Evolutionary conservation across 2,888 invertebrate species (phyloP).

Genomic region (Oxytorus armatus): DNA sequence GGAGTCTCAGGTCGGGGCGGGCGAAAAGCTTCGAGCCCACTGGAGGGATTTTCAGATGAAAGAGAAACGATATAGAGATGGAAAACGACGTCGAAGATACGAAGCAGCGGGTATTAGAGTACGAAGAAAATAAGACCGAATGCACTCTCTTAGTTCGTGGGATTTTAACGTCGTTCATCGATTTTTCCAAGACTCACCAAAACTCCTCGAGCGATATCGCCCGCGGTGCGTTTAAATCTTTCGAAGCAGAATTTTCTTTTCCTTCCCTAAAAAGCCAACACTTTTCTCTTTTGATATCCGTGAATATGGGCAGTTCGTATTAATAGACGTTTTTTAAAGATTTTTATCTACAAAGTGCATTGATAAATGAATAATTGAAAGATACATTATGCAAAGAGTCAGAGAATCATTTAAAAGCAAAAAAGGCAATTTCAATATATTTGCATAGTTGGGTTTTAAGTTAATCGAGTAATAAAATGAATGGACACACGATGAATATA

Average conservation of each 20-base stretch:
- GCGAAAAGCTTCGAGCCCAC: constrained; percentile 18
- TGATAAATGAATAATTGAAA: too few species aligned
- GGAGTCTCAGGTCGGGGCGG: constrained; percentile 32
- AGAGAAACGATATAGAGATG: constrained; percentile 42
- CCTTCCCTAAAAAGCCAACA: not conserved
- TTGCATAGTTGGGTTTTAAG: too few species aligned
- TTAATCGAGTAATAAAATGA: too few species aligned
- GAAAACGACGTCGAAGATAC: constrained; percentile 32
- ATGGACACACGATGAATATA: too few species aligned
- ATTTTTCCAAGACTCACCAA: constrained; percentile 23
- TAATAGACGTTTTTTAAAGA: too few species aligned
- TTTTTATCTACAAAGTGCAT: too few species aligned
- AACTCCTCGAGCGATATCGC: too few species aligned
- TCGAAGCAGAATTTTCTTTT: not conserved
- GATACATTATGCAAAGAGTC: too few species aligned
- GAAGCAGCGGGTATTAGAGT: not conserved
- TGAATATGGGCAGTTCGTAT: too few species aligned
- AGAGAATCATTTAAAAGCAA: too few species aligned
- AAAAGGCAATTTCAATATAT: too few species aligned
- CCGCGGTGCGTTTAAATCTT: not conserved
- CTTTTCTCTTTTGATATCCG: too few species aligned
- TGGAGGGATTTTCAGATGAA: constrained; percentile 35
- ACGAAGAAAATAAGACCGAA: constrained; percentile 17
- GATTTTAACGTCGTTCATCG: constrained; percentile 40
- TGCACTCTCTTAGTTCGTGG: not conserved